Percentiles rank a stretch among this genome's conserved stretches.
These are phyloP conservation scores for Anagyrus pseudococci DNA, from an alignment of 2,888 invertebrate genomes.

Conservation along the genomic window DNA sequence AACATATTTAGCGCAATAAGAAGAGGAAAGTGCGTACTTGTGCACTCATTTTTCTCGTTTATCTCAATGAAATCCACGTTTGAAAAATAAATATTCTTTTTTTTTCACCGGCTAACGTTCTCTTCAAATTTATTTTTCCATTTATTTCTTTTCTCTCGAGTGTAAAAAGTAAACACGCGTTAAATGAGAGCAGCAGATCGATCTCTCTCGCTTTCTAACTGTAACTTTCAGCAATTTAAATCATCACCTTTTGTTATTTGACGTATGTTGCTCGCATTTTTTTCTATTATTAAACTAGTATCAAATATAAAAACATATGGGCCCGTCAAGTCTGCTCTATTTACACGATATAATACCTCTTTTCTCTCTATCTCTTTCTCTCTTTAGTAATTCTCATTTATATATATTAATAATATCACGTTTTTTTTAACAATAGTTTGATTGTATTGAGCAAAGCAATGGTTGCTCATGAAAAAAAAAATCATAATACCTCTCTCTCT, in stretches of 20 bases:
- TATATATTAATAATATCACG: slow-evolving; percentile 53
- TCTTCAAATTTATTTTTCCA: slow-evolving; percentile 31
- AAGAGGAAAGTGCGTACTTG: no score
- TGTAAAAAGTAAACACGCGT: slow-evolving; percentile 44
- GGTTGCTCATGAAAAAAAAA: slow-evolving; percentile 51
- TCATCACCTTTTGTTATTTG: slow-evolving; percentile 30
- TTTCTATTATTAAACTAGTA: slow-evolving; percentile 54
- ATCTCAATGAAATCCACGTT: slow-evolving; percentile 42
- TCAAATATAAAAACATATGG: slow-evolving; percentile 59
- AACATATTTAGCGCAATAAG: no score
- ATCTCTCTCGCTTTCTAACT: slow-evolving; percentile 35
- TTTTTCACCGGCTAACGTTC: slow-evolving; percentile 38
- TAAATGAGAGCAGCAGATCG: slow-evolving; percentile 43
- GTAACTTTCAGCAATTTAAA: slow-evolving; percentile 33
- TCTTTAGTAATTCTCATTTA: slow-evolving; percentile 39
- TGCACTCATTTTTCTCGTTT: slow-evolving; percentile 30
- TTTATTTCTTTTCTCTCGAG: slow-evolving; percentile 39
- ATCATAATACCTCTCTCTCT: slow-evolving; percentile 46
- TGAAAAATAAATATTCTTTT: slow-evolving; percentile 56
- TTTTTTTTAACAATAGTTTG: slow-evolving; percentile 51
- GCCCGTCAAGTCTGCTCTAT: slow-evolving; percentile 56
- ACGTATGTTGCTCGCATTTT: slow-evolving; percentile 37
- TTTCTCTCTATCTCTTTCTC: slow-evolving; percentile 31
- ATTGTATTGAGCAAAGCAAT: slow-evolving; percentile 55
- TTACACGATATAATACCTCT: slow-evolving; percentile 54